Evolutionary conservation across 2,797 vertebrate species (phyloP).

Genomic region (Eutrigla gurnardus): DNA sequence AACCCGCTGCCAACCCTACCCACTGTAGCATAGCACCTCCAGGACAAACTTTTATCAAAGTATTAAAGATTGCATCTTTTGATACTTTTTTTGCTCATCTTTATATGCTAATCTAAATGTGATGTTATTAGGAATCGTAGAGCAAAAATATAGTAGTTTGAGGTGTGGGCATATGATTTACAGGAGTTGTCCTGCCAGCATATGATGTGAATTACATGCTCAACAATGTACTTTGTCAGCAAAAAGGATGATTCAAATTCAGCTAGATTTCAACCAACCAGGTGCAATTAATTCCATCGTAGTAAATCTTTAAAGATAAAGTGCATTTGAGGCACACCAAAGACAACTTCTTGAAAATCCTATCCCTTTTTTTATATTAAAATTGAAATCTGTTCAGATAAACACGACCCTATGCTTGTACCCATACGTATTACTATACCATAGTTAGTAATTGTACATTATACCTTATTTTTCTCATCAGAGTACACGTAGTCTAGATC

Average conservation of each 20-base stretch:
- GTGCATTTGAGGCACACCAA: neutral
- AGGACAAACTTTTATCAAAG: neutral
- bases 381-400: neutral
- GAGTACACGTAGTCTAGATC: neutral
- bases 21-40: slow-evolving; percentile 9
- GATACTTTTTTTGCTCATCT: neutral
- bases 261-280: neutral
- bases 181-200: neutral
- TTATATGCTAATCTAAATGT: slow-evolving; percentile 6
- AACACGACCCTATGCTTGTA: neutral
- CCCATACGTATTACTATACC: neutral
- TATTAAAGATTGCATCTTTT: neutral
- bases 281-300: neutral
- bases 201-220: neutral
- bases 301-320: neutral
- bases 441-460: neutral
- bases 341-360: neutral
- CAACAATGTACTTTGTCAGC: neutral
- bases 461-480: neutral
- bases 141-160: neutral
- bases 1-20: neutral
- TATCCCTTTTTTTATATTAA: neutral
- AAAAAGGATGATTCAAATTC: neutral
- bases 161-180: neutral
- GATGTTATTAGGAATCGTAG: neutral